Conservation (phyloP, 2,888 invertebrate species). For the Chironomus riparius region DNA sequence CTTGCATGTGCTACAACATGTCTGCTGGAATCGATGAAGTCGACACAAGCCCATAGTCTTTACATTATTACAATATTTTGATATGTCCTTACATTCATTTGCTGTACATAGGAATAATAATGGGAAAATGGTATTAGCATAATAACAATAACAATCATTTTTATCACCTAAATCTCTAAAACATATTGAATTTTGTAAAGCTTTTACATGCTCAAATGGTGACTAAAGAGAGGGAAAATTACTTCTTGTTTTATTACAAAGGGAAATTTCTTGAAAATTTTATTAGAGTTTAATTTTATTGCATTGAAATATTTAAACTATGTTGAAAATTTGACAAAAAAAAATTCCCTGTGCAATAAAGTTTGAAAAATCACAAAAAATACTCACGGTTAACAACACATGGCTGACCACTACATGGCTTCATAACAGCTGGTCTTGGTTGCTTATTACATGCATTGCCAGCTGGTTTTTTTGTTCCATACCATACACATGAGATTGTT, state of each 20-base stretch:
- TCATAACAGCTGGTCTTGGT: conserved; percentile 66
- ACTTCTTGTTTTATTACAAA: no score
- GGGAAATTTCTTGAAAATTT: no score
- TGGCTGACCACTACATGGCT: conserved; percentile 61
- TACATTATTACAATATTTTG: conserved; percentile 78
- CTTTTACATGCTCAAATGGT: no score
- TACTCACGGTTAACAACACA: conserved; percentile 51
- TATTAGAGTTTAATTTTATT: no score
- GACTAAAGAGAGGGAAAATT: no score
- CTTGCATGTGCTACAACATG: conserved; percentile 78
- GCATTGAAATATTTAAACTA: no score
- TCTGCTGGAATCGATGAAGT: conserved; percentile 68
- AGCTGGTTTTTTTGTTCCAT: conserved; percentile 69
- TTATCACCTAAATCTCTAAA: background rate
- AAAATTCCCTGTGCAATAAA: no score
- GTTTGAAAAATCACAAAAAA: background rate
- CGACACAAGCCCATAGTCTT: conserved; percentile 82
- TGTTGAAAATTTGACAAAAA: no score
- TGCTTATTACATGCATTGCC: conserved; percentile 75
- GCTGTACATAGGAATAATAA: conserved; percentile 38
- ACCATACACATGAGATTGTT: conserved; percentile 89
- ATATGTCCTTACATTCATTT: conserved; percentile 67
- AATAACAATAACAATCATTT: background rate
- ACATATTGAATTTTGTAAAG: background rate
- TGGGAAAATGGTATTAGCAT: conserved; percentile 28